Evolutionary conservation across 2,888 invertebrate genomes (phyloP).

Genomic region (Ochropacha duplaris): DNA sequence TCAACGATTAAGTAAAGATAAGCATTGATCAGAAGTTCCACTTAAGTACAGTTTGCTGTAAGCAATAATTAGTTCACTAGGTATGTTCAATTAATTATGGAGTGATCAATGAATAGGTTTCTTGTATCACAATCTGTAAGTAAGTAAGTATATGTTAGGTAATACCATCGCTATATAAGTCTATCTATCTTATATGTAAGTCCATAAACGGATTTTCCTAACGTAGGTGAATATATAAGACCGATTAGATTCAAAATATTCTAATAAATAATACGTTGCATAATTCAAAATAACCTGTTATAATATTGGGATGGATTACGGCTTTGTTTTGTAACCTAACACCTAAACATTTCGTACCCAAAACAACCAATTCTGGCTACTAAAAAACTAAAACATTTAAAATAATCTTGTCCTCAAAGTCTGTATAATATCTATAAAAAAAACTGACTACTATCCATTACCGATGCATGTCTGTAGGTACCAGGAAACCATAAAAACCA

Average conservation of each 20-base stretch:
- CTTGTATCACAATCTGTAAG: neutral
- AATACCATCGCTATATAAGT: constrained; percentile 1
- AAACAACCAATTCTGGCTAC: too few relatives aligned
- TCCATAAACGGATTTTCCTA: too few relatives aligned
- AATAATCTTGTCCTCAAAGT: too few relatives aligned
- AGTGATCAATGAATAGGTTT: constrained; percentile 25
- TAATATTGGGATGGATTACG: too few relatives aligned
- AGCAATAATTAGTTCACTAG: constrained; percentile 21
- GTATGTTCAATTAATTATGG: constrained; percentile 25
- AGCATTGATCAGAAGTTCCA: neutral
- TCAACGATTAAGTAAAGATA: constrained; percentile 2
- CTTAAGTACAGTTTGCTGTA: constrained; percentile 40
- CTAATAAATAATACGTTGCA: too few relatives aligned
- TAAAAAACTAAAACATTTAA: too few relatives aligned
- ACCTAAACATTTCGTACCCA: too few relatives aligned
- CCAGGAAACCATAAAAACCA: constrained; percentile 49
- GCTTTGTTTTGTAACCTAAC: too few relatives aligned
- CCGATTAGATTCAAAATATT: too few relatives aligned
- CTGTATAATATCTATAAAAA: neutral
- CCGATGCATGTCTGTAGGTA: constrained; percentile 19
- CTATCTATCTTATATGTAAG: too few relatives aligned
- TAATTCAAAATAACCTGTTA: too few relatives aligned
- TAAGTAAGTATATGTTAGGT: constrained; percentile 11
- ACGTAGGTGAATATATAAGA: too few relatives aligned
- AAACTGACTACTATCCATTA: neutral